Evolutionary conservation across 2,113 vertebrate species (phyloP), one percentile per base, ranked within the genome.

Genomic region (Girardinichthys multiradiatus): DNA sequence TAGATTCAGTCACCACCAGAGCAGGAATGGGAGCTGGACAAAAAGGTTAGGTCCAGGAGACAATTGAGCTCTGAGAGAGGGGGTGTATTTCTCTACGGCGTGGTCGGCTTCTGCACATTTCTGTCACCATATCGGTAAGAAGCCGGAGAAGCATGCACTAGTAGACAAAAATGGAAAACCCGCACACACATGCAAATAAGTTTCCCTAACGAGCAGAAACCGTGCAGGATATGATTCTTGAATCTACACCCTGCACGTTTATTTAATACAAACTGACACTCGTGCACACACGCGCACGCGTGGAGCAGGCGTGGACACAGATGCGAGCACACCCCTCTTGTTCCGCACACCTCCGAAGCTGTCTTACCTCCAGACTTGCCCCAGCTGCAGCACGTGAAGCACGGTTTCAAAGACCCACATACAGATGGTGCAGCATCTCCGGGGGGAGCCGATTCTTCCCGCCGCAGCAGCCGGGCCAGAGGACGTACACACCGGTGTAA

Each of bases 311-410:
- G 21, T 54, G 48, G 48, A 0, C 72, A 21, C 68, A 48, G 29
- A 51, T 64, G 57, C 68, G 64, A 30, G n/a, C 66, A 33, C 85
- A 39, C 68, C 57, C 64, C 60, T 39, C 70, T 63, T 27, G 66
- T 17, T 48, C 76, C 72, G 28, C 63, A 33, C 51, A 33, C 35
- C 75, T n/a, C 31, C 67, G 58, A 71, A 62, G 75, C 58, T 45
- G 68, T 79, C 95, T 87, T 95, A 96, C 96, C 95, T 96, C 96
- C 97, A 98, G 86, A 97, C 96, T 85, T 97, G 97, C 68, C 96
- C 96, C 80, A 98, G 95, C 93, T 98, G 97, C 86, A 98, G 92
- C 73, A 97, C 91, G 91, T 98, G 97, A n/a, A 98, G 93, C 79
- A 95, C 84, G 83, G 93, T 93, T 85, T 97, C 96, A 87, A 97